Base-by-base conservation (phyloP, 2,113 vertebrate genomes). In the Phainopepla nitens region DNA sequence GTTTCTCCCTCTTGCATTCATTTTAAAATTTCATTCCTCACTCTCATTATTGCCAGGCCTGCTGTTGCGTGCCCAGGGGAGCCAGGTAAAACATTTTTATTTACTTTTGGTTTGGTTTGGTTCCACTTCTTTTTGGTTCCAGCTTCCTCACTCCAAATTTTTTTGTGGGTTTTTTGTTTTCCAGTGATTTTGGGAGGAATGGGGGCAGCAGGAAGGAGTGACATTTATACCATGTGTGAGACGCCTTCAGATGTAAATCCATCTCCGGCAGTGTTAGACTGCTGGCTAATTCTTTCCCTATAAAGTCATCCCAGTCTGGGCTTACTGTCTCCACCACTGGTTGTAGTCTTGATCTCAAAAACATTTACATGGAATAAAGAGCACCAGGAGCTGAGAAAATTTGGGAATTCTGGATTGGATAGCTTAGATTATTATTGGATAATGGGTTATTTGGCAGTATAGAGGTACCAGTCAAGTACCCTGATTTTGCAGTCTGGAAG, bases 21-120 rank as follows among this genome's bases (percentile, higher is more conserved):
- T 95, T 96, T 95, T 86, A 96, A 95, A 93, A 94, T 95, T 95
- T 95, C 88, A 95, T 97, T 96, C 92, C 88, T 94, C 68, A 11
- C 79, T 93, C 82, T 95, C 82, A 90, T 94, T 96, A 94, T 73
- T 96, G 82, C 6, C n/a, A 90, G 82, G 28, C 44, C 85, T 85
- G 85, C 90, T 18, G 14, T 92, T 96, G 39, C 0, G 0, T 96
- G 92, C 96, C 94, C 86, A 53, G 39, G 82, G 88, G 92, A 94
- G 56, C 49, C 80, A 89, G 90, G 94, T 91, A 92, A 84, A 96
- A 94, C 88, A 83, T 89, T 96, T 94, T 93, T 96, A 92, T 93
- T 96, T 96, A 89, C 88, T 95, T 95, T 80, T 60, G 18, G 54
- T 64, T 95, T 78, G 51, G 47, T 95, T 93, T 58, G 56, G 58